Evolutionary conservation across 2,888 invertebrate genomes (phyloP), one percentile per base, ranked within the genome.

Genomic region (Ophraella communa): DNA sequence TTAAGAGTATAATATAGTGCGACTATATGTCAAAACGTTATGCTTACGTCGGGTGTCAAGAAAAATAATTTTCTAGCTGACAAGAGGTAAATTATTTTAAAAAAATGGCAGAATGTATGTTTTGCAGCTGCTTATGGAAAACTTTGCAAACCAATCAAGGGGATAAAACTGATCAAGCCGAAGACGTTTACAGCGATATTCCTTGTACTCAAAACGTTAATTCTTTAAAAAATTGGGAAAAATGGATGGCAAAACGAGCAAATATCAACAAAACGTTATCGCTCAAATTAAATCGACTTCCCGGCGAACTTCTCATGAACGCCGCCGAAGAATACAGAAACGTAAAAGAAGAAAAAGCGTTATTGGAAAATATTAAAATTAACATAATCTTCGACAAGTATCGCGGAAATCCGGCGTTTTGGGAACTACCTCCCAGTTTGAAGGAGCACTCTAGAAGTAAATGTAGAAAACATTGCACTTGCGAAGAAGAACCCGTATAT

Each of bases 371-470:
- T 62, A 70, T 77, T 5, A 77, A 75, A 62, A 78, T 80, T 51
- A 71, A 75, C 18, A 69, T 72, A 3, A 56, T 76, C 53, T 78
- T 77, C 44, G 79, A 81, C 71, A 75, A 75, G 27, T 76, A 75
- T 24, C 72, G 81, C 57, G 82, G 81, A 47, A 78, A 79, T 65
- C 82, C 82, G 17, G 72, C 70, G 2, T 81, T 79, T 68, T 82
- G 78, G 78, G 73, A 71, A 53, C 49, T 78, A 27, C 80, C 81
- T 1, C 39, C 63, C 1, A 64, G 73, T n/a, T 68, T 80, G 49
- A 66, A 60, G 44, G 66, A 67, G 14, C 66, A 64, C 47, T 65
- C 56, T 18, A 17, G 20, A 10, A 14, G 20, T 23, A 49, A 51
- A 4, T 56, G 44, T 8, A 35, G 45, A 47, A 27, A 51, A 17